phyloP scores from a whole-genome alignment of 2,888 invertebrate genomes.

The Drosophila tanythrix region DNA sequence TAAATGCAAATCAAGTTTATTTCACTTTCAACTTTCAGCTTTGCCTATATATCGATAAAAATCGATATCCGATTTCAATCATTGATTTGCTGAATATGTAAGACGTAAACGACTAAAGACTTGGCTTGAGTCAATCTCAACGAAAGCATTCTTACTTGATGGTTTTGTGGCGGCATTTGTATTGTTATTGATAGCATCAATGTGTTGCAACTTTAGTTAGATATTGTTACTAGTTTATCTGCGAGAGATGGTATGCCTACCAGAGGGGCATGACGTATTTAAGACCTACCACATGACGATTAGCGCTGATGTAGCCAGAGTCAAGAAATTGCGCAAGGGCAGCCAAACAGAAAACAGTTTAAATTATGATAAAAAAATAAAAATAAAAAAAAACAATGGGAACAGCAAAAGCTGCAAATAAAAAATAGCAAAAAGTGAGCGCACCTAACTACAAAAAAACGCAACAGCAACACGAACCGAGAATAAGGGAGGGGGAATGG shows the following conservation, averaged over 20 bases:
- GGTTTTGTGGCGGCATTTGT: not conserved
- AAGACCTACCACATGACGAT: constrained; percentile 64
- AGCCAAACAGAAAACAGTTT: constrained; percentile 20
- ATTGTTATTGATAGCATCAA: not conserved
- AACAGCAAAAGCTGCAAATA: constrained; percentile 26
- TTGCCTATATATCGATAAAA: not conserved
- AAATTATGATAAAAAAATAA: constrained; percentile 42
- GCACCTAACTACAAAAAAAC: constrained; percentile 8
- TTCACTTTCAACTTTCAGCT: not conserved
- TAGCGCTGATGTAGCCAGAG: constrained; percentile 26
- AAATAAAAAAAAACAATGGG: constrained; percentile 11
- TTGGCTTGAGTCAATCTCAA: not conserved
- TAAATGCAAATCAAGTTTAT: not conserved
- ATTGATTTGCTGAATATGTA: not conserved
- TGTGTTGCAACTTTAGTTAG: not conserved
- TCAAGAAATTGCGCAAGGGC: constrained; percentile 47
- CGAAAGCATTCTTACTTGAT: not conserved
- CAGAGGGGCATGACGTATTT: constrained; percentile 15
- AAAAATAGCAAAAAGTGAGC: constrained; percentile 13
- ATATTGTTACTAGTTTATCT: not conserved
- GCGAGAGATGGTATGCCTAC: constrained; percentile 11
- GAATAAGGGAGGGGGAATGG: not conserved
- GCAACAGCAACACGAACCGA: not conserved
- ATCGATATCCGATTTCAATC: not conserved
- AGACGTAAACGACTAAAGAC: not conserved